Evolutionary conservation across 30 jellyfish, hydroid and myxozoan genomes (phyloP), one percentile per base, ranked within the genome.

Genomic region (Aurelia sp.): DNA sequence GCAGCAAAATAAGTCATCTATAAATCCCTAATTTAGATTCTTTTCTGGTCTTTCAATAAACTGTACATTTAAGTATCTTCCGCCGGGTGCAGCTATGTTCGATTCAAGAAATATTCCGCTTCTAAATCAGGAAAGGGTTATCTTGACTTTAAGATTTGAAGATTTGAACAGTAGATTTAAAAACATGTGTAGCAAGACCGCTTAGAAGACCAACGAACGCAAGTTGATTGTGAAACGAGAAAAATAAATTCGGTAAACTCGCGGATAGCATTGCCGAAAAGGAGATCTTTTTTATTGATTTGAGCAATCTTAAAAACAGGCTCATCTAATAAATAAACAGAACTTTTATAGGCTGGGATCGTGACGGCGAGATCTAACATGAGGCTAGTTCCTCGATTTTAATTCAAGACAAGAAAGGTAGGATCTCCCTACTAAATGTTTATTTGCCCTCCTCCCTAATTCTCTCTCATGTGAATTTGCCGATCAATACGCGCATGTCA

Each of bases 361-460:
- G 80, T 78, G 89, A 78, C 89, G 89, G 89, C 80, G 62, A 78
- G 89, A 78, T 78, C 89, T 78, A 44, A 78, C 80, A 78, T 40
- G 22, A 13, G 47, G 47, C 62, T 47, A 30, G 22, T 35, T 78
- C 89, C 66, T 61, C 48, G 48, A 65, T 27, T 78, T 78, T 78
- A 41, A 78, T 78, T 78, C 89, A 78, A 63, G 89, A 15, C 31
- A 78, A 64, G 89, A 66, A 63, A 62, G 57, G 61, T 78, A 47
- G 47, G 80, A 78, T 78, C 89, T 78, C 89, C 89, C 80, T 19
- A 15, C 89, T 78, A 78, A 78, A 78, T 78, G 89, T 62, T 62
- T 78, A 63, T 78, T 78, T 78, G 89, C 67, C 72, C 80, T 78
- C 89, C 89, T 31, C 89, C 89, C 89, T 59, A 62, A 78, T 63